Evolutionary conservation across 2,113 vertebrate genomes (phyloP).

Genomic region (Heloderma charlesbogerti): DNA sequence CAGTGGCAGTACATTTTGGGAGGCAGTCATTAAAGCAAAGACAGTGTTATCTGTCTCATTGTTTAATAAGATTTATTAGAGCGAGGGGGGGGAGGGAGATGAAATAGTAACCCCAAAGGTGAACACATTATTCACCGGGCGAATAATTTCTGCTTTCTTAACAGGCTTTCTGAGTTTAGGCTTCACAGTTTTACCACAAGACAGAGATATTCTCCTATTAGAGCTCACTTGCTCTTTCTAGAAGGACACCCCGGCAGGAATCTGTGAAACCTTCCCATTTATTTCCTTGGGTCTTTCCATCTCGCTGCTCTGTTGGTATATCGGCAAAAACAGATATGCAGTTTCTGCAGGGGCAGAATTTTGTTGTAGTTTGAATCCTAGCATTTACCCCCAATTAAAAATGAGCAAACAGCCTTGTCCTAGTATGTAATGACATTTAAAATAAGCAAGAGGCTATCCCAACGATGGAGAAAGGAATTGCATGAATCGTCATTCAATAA

Average conservation of each 20-base stretch:
- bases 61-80: conserved; percentile 69
- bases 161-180: conserved; percentile 47
- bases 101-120: conserved; percentile 63
- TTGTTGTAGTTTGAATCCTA: neutral
- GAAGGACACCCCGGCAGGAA: neutral
- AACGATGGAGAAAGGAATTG: neutral
- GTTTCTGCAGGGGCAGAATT: neutral
- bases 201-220: conserved; percentile 10
- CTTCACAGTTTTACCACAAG: conserved; percentile 13
- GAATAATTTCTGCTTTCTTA: conserved; percentile 51
- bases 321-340: neutral
- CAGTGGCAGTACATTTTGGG: conserved; percentile 47
- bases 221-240: conserved; percentile 28
- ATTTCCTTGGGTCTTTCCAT: neutral
- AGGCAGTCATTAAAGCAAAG: conserved; percentile 63
- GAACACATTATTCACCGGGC: conserved; percentile 63
- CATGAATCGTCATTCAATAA: neutral
- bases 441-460: neutral
- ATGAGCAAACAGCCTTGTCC: neutral
- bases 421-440: neutral
- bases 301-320: neutral
- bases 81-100: conserved; percentile 45
- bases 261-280: neutral
- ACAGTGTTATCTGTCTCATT: conserved; percentile 62
- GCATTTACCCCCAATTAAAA: neutral